A percentile compares a stretch with the other conserved stretches of the same genome.
Conservation (phyloP, 2,113 vertebrate species). For the Alouatta palliata region DNA sequence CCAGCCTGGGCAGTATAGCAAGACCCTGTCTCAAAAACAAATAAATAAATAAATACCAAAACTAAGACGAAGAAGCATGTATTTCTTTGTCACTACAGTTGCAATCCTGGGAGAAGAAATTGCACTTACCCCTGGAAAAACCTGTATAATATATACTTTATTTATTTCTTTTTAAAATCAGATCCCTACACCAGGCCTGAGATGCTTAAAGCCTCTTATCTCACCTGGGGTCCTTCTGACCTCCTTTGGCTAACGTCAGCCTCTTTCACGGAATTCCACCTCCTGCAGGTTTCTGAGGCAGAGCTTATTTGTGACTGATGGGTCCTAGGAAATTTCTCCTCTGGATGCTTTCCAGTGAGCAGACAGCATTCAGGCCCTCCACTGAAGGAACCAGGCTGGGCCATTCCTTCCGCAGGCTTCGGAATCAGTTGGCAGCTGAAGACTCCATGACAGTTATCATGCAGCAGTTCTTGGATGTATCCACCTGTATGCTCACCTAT, state of each 20-base stretch:
- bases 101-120: too few relatives aligned
- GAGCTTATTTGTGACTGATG: background rate
- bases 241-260: too few relatives aligned
- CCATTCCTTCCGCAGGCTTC: rapidly evolving
- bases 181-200: too few relatives aligned
- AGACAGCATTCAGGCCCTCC: rapidly evolving
- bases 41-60: background rate
- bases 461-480: background rate
- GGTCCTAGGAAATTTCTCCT: background rate
- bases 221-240: background rate
- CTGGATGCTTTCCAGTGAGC: background rate
- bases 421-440: background rate
- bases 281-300: background rate
- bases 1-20: too few relatives aligned
- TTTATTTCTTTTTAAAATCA: background rate
- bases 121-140: background rate
- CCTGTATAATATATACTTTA: background rate
- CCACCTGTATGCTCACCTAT: background rate
- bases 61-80: background rate
- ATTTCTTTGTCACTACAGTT: background rate
- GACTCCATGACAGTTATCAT: background rate
- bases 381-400: rapidly evolving
- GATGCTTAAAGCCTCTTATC: background rate
- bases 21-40: too few relatives aligned
- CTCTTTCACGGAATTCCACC: background rate